Evolutionary conservation across 2,797 vertebrate species (phyloP).

Genomic region (Vultur gryphus): DNA sequence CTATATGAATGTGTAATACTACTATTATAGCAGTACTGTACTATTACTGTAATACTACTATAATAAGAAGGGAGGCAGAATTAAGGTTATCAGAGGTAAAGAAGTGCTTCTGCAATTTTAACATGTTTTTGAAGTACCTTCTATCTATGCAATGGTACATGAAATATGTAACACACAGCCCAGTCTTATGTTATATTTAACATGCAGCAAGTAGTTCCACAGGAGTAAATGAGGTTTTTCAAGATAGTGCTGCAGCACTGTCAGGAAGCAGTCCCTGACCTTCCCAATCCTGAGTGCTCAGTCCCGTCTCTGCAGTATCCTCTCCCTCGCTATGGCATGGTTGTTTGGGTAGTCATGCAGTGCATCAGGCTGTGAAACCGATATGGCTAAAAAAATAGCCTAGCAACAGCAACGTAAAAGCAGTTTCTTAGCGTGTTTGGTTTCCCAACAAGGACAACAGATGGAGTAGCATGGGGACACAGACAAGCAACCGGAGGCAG

Average conservation of each 20-base stretch:
- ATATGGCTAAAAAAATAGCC: background rate
- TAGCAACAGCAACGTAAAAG: background rate
- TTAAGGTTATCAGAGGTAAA: background rate
- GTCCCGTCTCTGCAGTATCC: background rate
- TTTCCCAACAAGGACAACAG: background rate
- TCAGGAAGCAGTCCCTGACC: background rate
- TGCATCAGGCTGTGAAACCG: background rate
- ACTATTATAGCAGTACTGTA: background rate
- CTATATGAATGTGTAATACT: background rate
- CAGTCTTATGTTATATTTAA: background rate
- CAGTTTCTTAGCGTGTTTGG: background rate
- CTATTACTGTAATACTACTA: background rate
- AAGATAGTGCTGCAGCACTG: background rate
- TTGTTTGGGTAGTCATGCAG: background rate
- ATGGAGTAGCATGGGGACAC: background rate
- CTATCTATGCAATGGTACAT: background rate
- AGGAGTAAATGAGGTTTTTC: background rate
- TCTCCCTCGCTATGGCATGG: background rate
- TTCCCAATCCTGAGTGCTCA: background rate
- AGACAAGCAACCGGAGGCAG: background rate
- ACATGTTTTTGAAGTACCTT: background rate
- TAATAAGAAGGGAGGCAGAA: background rate
- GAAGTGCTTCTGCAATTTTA: background rate
- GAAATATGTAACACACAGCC: background rate
- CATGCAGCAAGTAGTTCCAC: background rate